These are phyloP conservation scores for Notiomystis cincta DNA, from an alignment of 2,113 vertebrate species.

Conservation along the genomic window DNA sequence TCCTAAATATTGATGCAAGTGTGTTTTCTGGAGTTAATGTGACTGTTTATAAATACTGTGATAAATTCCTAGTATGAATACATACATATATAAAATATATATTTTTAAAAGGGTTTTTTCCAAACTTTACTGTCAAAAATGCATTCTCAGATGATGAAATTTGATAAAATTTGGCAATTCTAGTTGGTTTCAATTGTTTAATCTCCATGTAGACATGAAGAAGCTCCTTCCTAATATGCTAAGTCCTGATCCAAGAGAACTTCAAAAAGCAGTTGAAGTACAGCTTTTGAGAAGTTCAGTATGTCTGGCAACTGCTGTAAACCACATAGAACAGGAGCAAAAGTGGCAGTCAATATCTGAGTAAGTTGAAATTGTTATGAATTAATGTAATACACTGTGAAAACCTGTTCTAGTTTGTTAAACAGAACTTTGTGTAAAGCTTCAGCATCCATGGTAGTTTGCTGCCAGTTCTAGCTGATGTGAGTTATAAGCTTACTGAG, in stretches of 20 bases:
- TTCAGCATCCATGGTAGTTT: not conserved
- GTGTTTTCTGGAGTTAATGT: not conserved
- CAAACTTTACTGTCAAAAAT: not conserved
- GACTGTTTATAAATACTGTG: not conserved
- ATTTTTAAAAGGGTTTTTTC: not conserved
- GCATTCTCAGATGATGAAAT: not conserved
- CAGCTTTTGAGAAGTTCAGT: constrained; percentile 92
- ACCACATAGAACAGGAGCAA: constrained; percentile 82
- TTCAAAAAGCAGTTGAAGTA: constrained; percentile 96
- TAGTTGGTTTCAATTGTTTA: not conserved
- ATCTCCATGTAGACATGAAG: constrained; percentile 85
- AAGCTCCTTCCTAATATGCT: constrained; percentile 90
- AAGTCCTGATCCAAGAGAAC: constrained; percentile 93
- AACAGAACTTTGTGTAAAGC: not conserved
- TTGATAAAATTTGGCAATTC: not conserved
- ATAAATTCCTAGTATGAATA: not conserved
- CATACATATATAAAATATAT: too few relatives aligned
- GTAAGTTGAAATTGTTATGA: constrained; percentile 72
- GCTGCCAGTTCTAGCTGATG: not conserved
- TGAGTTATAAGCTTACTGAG: not conserved
- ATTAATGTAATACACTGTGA: not conserved
- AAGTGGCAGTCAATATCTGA: constrained; percentile 81
- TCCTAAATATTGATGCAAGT: not conserved
- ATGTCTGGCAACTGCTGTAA: constrained; percentile 80
- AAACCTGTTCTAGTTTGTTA: not conserved